Base-by-base conservation (phyloP, 2,888 invertebrate species). In the Caenorhabditis drosophilae region DNA sequence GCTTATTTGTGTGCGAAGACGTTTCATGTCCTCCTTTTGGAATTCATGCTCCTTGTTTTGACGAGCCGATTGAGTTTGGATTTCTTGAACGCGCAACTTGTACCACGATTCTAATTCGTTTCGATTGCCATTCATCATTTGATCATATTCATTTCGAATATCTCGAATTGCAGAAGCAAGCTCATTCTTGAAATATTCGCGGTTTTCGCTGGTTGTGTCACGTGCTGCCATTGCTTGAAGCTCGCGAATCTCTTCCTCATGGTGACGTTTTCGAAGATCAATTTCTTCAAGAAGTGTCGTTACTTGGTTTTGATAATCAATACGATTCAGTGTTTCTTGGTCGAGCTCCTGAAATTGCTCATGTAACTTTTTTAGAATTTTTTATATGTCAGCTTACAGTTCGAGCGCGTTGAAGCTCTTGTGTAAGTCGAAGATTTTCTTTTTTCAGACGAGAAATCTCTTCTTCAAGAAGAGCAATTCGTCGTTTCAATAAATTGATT, bases 141-240 rank as follows among this genome's bases (percentile, higher is more conserved):
- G 77, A 69, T 87, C 86, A 76, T 80, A 86, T 84, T 77, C 85
- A 83, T 56, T 84, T 68, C 87, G 85, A 70, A 87, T 86, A 67
- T 87, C 87, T 27, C 85, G 79, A 72, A 87, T 85, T 46, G 86
- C 86, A 58, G 84, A 81, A 6, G 85, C 84, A 67, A 87, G 77
- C 71, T 87, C 87, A 74, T 85, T 86, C 83, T 86, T 86, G 86
- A 87, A 87, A 84, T 84, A 87, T 73, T 87, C 86, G 18, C 86
- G 82, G 84, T 87, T 86, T 77, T 87, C 87, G 45, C 83, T 84
- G 7, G 86, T 86, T 4, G 86, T 86, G 77, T 87, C 87, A 23
- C 86, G 79, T 76, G 85, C 84, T 15, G 85, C 86, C 59, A 86
- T 80, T 20, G 86, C 85, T 41, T 86, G 85, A 44, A 87, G 80